Percentiles rank a stretch among this genome's conserved stretches.
phyloP scores from a whole-genome alignment of 2,113 vertebrate species.

The Patagioenas fasciata region DNA sequence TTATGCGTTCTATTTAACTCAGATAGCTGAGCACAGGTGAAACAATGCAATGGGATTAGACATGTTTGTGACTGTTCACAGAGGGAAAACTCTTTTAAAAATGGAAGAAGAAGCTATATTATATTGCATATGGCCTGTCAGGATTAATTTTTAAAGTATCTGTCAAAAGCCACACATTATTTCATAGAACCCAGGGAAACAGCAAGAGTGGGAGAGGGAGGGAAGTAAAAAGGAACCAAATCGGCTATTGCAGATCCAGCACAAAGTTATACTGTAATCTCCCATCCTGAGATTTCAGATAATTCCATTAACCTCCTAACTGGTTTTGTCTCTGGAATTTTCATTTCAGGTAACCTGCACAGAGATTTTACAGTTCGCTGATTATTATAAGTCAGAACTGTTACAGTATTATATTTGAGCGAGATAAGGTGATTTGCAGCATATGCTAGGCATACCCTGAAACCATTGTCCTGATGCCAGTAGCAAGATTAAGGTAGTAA shows the following conservation, averaged over 20 bases:
- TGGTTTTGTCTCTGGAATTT: slow-evolving; percentile 26
- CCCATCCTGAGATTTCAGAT: not conserved
- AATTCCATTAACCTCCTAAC: slow-evolving; percentile 33
- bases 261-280: not conserved
- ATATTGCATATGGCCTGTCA: slow-evolving; percentile 10
- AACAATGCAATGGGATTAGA: not conserved
- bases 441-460: not conserved
- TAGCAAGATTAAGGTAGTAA: not conserved
- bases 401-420: not conserved
- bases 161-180: slow-evolving; percentile 28
- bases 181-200: not conserved
- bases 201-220: not conserved
- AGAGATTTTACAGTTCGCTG: slow-evolving; percentile 27
- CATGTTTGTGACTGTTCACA: not conserved
- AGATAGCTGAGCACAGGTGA: slow-evolving; percentile 7
- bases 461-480: slow-evolving; percentile 1
- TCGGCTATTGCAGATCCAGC: not conserved
- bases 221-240: not conserved
- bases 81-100: slow-evolving; percentile 11
- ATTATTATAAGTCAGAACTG: slow-evolving; percentile 32
- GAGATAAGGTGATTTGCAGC: slow-evolving; percentile 41
- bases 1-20: not conserved
- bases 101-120: slow-evolving; percentile 3
- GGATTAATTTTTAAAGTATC: slow-evolving; percentile 33
- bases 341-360: slow-evolving; percentile 25